phyloP scores from a whole-genome alignment of 2,113 vertebrate species.

The Recurvirostra avosetta region DNA sequence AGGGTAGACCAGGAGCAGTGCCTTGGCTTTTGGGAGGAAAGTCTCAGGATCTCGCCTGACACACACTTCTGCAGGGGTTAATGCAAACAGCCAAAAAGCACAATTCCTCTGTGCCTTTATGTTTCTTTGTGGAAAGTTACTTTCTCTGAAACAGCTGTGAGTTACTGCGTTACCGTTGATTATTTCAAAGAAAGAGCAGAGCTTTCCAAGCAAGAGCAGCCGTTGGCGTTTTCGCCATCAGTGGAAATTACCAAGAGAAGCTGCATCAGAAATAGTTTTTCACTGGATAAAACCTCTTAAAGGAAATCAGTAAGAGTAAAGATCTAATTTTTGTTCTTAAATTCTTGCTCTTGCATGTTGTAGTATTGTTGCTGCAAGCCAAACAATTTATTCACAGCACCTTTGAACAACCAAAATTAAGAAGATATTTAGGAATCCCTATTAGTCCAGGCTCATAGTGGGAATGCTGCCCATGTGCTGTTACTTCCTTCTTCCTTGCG shows the following conservation, averaged over 20 bases:
- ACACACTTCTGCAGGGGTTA: background rate
- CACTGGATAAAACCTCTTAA: background rate
- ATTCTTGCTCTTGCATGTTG: background rate
- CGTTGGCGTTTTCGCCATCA: background rate
- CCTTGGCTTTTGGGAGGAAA: background rate
- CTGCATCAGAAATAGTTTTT: background rate
- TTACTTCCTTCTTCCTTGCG: background rate
- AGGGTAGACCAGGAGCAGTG: background rate
- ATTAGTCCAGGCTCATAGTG: background rate
- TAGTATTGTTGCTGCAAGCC: background rate
- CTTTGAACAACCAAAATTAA: background rate
- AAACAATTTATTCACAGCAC: background rate
- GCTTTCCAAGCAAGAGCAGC: background rate
- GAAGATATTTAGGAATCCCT: background rate
- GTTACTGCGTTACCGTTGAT: background rate
- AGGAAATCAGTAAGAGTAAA: background rate
- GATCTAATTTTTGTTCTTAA: background rate
- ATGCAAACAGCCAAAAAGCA: background rate
- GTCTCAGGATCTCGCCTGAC: background rate
- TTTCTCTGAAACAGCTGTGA: background rate
- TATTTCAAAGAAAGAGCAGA: background rate
- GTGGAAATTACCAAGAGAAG: background rate
- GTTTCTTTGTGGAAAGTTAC: background rate
- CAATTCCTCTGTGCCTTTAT: background rate
- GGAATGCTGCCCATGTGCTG: background rate